A percentile compares a stretch with the other conserved stretches of the same genome.
These are phyloP conservation scores for Drosophila borborema DNA, from an alignment of 2,888 invertebrate species.

Conservation along the genomic window DNA sequence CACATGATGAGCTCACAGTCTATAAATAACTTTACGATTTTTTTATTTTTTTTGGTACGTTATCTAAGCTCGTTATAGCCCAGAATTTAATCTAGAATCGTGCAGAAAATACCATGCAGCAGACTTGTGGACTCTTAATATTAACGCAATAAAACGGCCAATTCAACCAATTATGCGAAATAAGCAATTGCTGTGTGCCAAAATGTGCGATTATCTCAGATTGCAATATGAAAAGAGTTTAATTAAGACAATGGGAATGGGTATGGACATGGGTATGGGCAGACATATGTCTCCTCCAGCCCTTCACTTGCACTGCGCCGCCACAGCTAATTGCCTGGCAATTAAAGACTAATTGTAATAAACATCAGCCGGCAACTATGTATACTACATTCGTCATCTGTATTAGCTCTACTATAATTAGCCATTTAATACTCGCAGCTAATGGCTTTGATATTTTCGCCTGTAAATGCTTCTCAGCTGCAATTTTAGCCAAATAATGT, in stretches of 20 bases:
- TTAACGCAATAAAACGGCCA: slow-evolving; percentile 1
- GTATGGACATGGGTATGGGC: background rate
- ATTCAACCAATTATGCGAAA: slow-evolving; percentile 1
- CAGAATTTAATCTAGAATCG: slow-evolving; percentile 31
- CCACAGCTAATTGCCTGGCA: slow-evolving; percentile 11
- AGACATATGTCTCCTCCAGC: background rate
- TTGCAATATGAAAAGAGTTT: slow-evolving; percentile 18
- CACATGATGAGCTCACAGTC: slow-evolving; percentile 39
- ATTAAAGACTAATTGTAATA: slow-evolving; percentile 23
- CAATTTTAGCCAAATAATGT: slow-evolving; percentile 58
- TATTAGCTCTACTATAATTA: slow-evolving; percentile 42
- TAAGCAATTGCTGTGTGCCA: slow-evolving; percentile 8
- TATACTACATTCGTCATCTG: slow-evolving; percentile 7
- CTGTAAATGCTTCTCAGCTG: slow-evolving; percentile 52
- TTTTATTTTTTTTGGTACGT: background rate
- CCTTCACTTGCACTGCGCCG: background rate
- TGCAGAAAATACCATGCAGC: background rate
- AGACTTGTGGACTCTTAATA: background rate
- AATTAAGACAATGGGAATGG: background rate
- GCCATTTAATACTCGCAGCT: slow-evolving; percentile 51
- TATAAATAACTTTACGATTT: slow-evolving; percentile 5
- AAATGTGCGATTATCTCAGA: slow-evolving; percentile 13
- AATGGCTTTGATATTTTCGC: slow-evolving; percentile 59
- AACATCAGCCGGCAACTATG: slow-evolving; percentile 8
- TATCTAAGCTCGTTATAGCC: background rate